Conservation (phyloP, 2,797 vertebrate genomes). For the Macrochelys suwanniensis region DNA sequence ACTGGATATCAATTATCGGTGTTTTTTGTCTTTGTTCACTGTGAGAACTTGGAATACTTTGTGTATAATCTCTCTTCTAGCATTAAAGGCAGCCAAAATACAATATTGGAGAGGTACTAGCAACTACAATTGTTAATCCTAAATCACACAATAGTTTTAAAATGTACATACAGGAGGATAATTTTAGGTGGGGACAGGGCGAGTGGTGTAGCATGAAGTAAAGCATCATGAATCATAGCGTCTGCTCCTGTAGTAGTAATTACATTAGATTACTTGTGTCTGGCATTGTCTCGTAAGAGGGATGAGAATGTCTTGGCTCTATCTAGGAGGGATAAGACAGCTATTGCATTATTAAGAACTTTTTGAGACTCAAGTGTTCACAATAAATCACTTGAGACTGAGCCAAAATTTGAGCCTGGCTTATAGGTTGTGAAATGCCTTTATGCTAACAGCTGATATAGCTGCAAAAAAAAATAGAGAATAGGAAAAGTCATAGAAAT, state of each 20-base stretch:
- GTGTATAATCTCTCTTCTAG: neutral
- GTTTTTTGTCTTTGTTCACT: neutral
- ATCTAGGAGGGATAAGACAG: neutral
- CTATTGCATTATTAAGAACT: neutral
- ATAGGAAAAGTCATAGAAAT: neutral
- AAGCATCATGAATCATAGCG: neutral
- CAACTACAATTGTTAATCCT: neutral
- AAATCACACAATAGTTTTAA: neutral
- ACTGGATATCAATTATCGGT: fast-evolving
- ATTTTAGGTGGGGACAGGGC: neutral
- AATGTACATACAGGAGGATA: neutral
- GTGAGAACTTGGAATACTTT: neutral
- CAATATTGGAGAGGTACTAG: neutral
- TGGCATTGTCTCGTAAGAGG: neutral
- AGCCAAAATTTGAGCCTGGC: neutral
- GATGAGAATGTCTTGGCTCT: neutral
- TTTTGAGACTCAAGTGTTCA: neutral
- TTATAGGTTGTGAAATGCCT: neutral
- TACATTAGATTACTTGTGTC: neutral
- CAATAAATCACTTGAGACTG: neutral
- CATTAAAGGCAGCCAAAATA: neutral
- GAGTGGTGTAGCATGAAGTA: neutral
- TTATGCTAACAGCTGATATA: neutral
- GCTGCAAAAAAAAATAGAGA: neutral
- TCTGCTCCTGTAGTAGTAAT: neutral